Base-by-base conservation (phyloP, 2,888 invertebrate species). In the Eupithecia vulgata region DNA sequence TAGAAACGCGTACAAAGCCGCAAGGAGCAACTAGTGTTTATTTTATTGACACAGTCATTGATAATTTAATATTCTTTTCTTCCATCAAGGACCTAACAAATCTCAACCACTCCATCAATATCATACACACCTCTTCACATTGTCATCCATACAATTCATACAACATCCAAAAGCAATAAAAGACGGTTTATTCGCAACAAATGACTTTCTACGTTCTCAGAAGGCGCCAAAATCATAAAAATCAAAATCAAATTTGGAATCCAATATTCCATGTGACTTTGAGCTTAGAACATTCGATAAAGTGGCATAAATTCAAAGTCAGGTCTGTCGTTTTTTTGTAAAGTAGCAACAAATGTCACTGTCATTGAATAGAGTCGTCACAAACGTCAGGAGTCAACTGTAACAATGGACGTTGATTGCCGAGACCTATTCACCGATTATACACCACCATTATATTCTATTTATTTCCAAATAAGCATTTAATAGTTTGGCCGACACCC, bases 381-480 rank as follows among this genome's bases (percentile, higher is more conserved):
- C 73, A 73, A 73, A 70, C 67, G 73, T 93, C 93, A 94, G 88
- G 85, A 91, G 91, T 91, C 90, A 88, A 83, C 75, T 81, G 83
- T 82, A 86, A 94, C 94, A 94, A 94, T 90, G 86, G 83, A 71
- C 77, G 79, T 84, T 93, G 93, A 93, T 93, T 94, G 91, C 92
- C 87, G 76, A 80, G 87, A 82, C 82, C 89, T 84, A 91, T 94
- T 92, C 90, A 90, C 79, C 84, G 86, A 92, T 93, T 93, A 93
- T 93, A 87, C 92, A 91, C 89, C 90, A 90, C 92, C 86, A 94
- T 94, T 94, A 94, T 94, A 94, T 93, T 94, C 93, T 91, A 94
- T 94, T 94, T 94, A 94, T 92, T 90, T 90, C 91, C 92, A 93
- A 94, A 94, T 94, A 94, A 94, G 88, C 93, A 89, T 94, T 94